These are phyloP conservation scores for Crossaster papposus DNA, from an alignment of 53 echinoderm and acorn worm genomes.

Conservation along the genomic window DNA sequence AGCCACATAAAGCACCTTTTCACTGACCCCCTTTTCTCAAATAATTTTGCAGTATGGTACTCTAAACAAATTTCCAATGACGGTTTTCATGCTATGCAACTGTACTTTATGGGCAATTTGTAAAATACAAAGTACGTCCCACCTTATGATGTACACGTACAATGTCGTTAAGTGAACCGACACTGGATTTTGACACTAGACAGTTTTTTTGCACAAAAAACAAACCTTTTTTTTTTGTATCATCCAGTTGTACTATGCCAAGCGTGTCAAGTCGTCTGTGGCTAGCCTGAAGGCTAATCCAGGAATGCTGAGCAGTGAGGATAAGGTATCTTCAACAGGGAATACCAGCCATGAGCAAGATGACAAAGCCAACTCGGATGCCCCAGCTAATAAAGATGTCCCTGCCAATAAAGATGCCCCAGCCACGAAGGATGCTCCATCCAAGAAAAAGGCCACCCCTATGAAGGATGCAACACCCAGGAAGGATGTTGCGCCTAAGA, in stretches of 20 bases:
- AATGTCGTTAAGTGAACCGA: too few relatives aligned
- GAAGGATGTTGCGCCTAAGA: not conserved
- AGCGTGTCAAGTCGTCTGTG: slow-evolving; percentile 30
- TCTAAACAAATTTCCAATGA: too few relatives aligned
- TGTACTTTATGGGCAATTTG: too few relatives aligned
- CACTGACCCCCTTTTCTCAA: too few relatives aligned
- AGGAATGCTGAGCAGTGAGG: slow-evolving; percentile 14
- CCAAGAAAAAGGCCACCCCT: not conserved
- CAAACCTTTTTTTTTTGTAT: not conserved
- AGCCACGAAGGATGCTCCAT: not conserved
- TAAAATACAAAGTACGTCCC: too few relatives aligned
- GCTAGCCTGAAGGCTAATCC: slow-evolving; percentile 12
- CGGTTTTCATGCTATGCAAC: too few relatives aligned
- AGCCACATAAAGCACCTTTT: too few relatives aligned
- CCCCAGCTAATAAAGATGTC: slow-evolving; percentile 6
- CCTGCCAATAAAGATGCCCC: not conserved
- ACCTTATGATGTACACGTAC: too few relatives aligned
- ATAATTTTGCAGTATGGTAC: too few relatives aligned
- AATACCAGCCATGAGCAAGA: not conserved
- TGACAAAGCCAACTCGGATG: not conserved
- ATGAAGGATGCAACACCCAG: not conserved
- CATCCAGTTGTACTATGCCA: slow-evolving; percentile 36
- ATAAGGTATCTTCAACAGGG: not conserved
- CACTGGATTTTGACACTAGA: too few relatives aligned
- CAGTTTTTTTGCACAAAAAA: too few relatives aligned